Percentiles rank a stretch among this genome's conserved stretches.
These are phyloP conservation scores for Girardinus metallicus DNA, from an alignment of 2,797 vertebrate species.

Conservation along the genomic window DNA sequence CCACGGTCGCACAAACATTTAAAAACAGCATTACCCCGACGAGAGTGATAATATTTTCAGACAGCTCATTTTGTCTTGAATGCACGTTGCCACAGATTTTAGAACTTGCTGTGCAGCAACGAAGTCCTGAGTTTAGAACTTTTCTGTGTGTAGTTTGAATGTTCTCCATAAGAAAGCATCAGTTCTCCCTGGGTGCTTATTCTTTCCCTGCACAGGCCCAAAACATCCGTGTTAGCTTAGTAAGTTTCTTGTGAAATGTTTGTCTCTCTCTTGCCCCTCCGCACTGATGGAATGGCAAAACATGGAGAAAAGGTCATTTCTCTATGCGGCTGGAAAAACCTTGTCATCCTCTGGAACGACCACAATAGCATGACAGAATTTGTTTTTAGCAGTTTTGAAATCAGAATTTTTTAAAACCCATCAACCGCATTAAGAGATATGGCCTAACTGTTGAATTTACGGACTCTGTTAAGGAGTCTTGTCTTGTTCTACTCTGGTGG, in stretches of 20 bases:
- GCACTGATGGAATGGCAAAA: not conserved
- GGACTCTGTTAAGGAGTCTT: not conserved
- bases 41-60: not conserved
- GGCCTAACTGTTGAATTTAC: not conserved
- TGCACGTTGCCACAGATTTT: not conserved
- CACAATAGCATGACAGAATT: not conserved
- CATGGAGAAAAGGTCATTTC: not conserved
- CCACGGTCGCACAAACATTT: not conserved
- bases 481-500: not conserved
- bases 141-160: not conserved
- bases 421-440: not conserved
- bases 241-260: not conserved
- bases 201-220: not conserved
- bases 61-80: not conserved
- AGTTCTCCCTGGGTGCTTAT: not conserved
- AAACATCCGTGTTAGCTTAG: not conserved
- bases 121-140: not conserved
- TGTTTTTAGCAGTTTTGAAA: not conserved
- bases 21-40: not conserved
- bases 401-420: not conserved
- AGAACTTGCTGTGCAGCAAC: not conserved
- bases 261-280: not conserved
- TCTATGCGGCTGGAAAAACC: not conserved
- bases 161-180: not conserved
- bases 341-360: too few relatives aligned